These are phyloP conservation scores for Podilymbus podiceps DNA, from an alignment of 2,113 vertebrate genomes.

Conservation along the genomic window DNA sequence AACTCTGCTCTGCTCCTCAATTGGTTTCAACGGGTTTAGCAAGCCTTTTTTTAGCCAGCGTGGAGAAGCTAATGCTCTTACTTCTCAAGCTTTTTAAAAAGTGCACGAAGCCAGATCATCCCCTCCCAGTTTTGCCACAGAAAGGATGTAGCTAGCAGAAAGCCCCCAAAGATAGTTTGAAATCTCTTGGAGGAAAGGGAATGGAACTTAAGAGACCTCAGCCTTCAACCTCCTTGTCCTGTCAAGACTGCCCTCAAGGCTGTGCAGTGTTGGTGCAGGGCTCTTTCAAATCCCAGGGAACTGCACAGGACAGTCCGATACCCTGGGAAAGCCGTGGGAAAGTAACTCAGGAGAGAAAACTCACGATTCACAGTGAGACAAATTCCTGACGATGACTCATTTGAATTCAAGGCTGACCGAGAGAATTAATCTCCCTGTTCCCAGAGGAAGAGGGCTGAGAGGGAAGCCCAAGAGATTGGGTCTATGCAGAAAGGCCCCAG, in stretches of 20 bases:
- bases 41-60: constrained; percentile 56
- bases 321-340: not conserved
- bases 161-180: not conserved
- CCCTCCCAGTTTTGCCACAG: constrained; percentile 42
- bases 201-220: not conserved
- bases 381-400: not conserved
- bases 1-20: constrained; percentile 38
- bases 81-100: constrained; percentile 59
- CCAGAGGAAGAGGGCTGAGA: not conserved
- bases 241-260: not conserved
- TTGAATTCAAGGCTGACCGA: not conserved
- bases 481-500: not conserved
- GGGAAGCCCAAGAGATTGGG: not conserved
- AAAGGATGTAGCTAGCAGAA: constrained; percentile 19
- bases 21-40: constrained; percentile 53
- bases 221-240: not conserved
- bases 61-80: constrained; percentile 68
- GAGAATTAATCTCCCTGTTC: not conserved
- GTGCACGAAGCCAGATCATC: constrained; percentile 54
- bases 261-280: not conserved
- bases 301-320: not conserved
- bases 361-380: not conserved
- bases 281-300: not conserved
- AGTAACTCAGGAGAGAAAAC: not conserved
- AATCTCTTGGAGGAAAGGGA: not conserved